These are phyloP conservation scores for Burhinus oedicnemus DNA, from an alignment of 2,113 vertebrate species.

Conservation along the genomic window DNA sequence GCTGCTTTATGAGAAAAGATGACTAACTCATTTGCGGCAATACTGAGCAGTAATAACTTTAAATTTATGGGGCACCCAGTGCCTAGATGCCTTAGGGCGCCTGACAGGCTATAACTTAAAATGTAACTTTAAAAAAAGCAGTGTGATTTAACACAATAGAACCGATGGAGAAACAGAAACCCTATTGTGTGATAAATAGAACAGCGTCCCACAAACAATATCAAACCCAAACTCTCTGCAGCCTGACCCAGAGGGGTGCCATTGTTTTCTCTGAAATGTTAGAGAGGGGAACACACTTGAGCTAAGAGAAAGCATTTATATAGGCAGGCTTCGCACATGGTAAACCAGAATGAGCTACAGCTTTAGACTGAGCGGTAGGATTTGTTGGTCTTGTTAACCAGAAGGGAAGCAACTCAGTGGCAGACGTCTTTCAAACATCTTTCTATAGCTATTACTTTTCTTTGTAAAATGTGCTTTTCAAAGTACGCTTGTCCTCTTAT, in stretches of 20 bases:
- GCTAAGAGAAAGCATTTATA: background rate
- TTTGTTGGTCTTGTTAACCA: background rate
- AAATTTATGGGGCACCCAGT: constrained; percentile 24
- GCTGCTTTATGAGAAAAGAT: constrained; percentile 44
- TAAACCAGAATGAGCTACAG: background rate
- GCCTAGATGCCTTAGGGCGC: constrained; percentile 3
- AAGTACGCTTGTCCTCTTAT: background rate
- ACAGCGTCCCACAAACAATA: background rate
- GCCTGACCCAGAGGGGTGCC: constrained; percentile 13
- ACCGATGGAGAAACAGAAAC: background rate
- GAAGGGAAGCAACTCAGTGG: background rate
- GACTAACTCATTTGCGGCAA: constrained; percentile 17
- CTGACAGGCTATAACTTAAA: constrained; percentile 25
- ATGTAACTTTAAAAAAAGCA: background rate
- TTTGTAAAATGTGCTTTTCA: background rate
- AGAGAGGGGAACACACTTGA: background rate
- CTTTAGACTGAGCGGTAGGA: background rate
- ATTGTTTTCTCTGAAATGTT: background rate
- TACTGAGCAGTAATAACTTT: background rate
- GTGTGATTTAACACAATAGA: background rate
- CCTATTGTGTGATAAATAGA: constrained; percentile 19
- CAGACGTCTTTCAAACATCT: background rate
- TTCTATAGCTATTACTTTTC: background rate
- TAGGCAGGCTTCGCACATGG: background rate
- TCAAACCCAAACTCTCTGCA: background rate